Evolutionary conservation across 1,140 invertebrate species (phyloP).

Genomic region (Aphaenogaster rudis): DNA sequence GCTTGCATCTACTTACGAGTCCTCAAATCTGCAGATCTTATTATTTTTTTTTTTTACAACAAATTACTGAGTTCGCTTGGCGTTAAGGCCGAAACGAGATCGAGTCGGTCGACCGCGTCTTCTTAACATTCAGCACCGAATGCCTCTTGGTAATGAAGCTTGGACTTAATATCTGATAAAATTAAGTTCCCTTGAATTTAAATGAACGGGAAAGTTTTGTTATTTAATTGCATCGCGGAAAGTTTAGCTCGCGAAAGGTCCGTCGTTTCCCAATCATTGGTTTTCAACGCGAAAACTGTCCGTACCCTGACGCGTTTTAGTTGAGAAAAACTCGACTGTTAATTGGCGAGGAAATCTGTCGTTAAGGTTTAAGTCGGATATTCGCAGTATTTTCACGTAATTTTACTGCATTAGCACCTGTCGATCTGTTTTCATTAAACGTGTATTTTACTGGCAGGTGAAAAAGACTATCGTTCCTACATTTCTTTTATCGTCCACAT

Average conservation of each 20-base stretch:
- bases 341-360: neutral
- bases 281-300: neutral
- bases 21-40: neutral
- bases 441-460: neutral
- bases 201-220: conserved; percentile 25
- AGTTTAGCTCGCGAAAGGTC: neutral
- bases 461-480: neutral
- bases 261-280: neutral
- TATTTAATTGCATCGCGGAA: conserved; percentile 2
- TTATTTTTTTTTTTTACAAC: neutral
- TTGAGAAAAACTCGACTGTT: neutral
- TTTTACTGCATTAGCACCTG: neutral
- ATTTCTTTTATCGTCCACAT: neutral
- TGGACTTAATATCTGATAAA: conserved; percentile 20
- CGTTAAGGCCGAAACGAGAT: neutral
- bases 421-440: neutral
- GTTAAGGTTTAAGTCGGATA: neutral
- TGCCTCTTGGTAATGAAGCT: neutral
- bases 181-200: conserved; percentile 8
- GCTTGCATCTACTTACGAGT: neutral
- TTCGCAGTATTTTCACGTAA: conserved; percentile 6
- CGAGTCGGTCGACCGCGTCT: neutral
- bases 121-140: neutral
- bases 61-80: neutral
- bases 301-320: neutral